These are phyloP conservation scores for Agapetus fuscipes DNA, from an alignment of 2,888 invertebrate species.

Conservation along the genomic window DNA sequence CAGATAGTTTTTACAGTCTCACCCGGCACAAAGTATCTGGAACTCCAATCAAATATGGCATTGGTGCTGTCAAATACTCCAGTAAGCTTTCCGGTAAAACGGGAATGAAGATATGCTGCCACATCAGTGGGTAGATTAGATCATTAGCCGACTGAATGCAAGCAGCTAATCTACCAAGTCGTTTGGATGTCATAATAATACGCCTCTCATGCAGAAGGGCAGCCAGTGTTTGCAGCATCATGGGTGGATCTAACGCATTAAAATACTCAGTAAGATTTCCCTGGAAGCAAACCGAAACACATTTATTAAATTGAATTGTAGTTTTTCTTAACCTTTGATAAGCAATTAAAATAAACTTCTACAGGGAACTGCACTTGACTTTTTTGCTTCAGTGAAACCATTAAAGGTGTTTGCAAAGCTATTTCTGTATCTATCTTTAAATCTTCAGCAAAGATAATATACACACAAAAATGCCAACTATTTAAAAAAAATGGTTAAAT, in stretches of 20 bases:
- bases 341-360: neutral
- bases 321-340: neutral
- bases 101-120: slow-evolving; percentile 98
- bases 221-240: slow-evolving; percentile 94
- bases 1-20: no score
- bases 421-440: no score
- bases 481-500: no score
- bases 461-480: no score
- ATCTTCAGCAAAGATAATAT: no score
- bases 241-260: slow-evolving; percentile 88
- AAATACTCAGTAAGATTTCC: slow-evolving; percentile 95
- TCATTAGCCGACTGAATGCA: slow-evolving; percentile 91
- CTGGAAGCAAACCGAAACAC: slow-evolving; percentile 42
- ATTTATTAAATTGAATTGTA: neutral
- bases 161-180: slow-evolving; percentile 81
- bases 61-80: slow-evolving; percentile 89
- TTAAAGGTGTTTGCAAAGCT: no score
- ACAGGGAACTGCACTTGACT: neutral
- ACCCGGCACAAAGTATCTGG: slow-evolving; percentile 77
- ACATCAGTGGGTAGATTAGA: slow-evolving; percentile 94
- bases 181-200: slow-evolving; percentile 85
- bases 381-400: neutral
- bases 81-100: slow-evolving; percentile 81
- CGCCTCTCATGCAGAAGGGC: slow-evolving; percentile 91
- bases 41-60: slow-evolving; percentile 97